Conservation (phyloP, 2,113 vertebrate species). For the Callipepla californica region DNA sequence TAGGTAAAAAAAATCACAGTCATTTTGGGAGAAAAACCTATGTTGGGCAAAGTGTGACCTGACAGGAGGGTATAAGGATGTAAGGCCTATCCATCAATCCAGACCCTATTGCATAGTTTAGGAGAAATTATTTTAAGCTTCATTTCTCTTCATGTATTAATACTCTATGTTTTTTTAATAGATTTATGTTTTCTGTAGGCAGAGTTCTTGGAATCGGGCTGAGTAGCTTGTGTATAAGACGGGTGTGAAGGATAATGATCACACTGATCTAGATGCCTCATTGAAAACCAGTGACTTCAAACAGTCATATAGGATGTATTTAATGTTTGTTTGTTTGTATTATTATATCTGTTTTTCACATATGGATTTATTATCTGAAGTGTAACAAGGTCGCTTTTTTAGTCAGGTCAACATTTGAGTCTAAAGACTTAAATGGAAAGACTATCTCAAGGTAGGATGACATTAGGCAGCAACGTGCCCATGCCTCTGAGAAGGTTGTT, state of each 20-base stretch:
- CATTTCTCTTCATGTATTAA: not conserved
- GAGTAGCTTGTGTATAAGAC: not conserved
- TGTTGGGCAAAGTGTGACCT: not conserved
- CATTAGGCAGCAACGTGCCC: not conserved
- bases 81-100: not conserved
- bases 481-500: not conserved
- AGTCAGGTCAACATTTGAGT: not conserved
- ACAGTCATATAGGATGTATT: not conserved
- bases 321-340: not conserved
- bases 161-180: not conserved
- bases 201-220: not conserved
- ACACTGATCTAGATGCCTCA: not conserved
- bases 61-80: not conserved
- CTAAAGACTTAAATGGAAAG: not conserved
- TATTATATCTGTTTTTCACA: not conserved
- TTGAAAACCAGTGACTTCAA: not conserved
- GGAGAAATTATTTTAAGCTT: not conserved
- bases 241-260: not conserved
- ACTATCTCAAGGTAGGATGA: not conserved
- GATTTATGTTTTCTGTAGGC: not conserved
- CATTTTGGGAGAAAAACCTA: not conserved
- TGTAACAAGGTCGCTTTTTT: fast-evolving
- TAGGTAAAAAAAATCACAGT: not conserved
- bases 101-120: not conserved
- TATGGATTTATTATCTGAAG: not conserved